Conservation (phyloP, 1,140 invertebrate genomes). For the Atta cephalotes region DNA sequence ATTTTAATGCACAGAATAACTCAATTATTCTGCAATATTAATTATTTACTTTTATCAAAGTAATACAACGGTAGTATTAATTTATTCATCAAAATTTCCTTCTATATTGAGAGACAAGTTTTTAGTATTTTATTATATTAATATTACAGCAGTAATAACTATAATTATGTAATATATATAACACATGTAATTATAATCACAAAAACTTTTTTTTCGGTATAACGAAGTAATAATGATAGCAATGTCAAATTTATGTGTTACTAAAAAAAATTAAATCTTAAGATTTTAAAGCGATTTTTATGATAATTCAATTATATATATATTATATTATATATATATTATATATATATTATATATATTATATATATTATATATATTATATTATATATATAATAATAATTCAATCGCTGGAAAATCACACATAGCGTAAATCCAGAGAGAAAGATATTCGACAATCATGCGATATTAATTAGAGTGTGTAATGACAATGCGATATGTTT, state of each 20-base stretch:
- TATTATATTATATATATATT: too few relatives aligned
- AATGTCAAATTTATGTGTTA: neutral
- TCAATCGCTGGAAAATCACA: too few relatives aligned
- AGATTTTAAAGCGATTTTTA: neutral
- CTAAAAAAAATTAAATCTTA: neutral
- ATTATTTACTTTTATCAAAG: neutral
- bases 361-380: too few relatives aligned
- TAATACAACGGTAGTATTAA: neutral
- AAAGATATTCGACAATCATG: slow-evolving; percentile 10
- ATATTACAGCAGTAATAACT: too few relatives aligned
- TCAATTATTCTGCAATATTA: neutral
- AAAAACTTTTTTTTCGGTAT: too few relatives aligned
- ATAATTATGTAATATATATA: too few relatives aligned
- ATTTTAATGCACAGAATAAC: neutral
- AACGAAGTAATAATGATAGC: neutral
- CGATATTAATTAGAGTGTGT: slow-evolving; percentile 41
- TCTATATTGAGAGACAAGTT: too few relatives aligned
- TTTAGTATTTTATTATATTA: too few relatives aligned
- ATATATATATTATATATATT: too few relatives aligned
- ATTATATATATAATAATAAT: too few relatives aligned
- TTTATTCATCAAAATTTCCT: slow-evolving; percentile 7
- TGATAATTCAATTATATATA: neutral
- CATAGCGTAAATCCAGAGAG: neutral
- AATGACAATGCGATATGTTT: slow-evolving; percentile 47
- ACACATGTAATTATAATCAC: too few relatives aligned